These are phyloP conservation scores for Jordanella pulchra DNA, from an alignment of 2,797 vertebrate species.

Conservation along the genomic window DNA sequence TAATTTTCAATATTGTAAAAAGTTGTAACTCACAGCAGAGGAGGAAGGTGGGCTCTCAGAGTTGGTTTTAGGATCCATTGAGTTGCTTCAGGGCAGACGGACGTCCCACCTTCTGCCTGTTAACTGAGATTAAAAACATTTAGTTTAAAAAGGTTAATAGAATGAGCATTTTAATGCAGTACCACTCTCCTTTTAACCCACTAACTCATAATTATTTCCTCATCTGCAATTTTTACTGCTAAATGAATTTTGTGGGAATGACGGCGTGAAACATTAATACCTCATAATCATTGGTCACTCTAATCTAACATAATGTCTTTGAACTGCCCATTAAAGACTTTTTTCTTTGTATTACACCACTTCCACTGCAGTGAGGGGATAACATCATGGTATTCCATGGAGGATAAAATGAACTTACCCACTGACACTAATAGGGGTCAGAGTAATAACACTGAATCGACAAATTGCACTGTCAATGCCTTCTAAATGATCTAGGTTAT, in stretches of 20 bases:
- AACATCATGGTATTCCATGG: constrained; percentile 84
- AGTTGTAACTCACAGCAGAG: constrained; percentile 50
- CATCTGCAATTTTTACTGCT: constrained; percentile 64
- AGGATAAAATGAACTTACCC: constrained; percentile 86
- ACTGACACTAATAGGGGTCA: constrained; percentile 93
- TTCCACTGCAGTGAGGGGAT: constrained; percentile 49
- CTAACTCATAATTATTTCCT: constrained; percentile 61
- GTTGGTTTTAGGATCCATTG: constrained; percentile 56
- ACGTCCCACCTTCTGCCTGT: constrained; percentile 41
- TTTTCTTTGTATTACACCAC: constrained; percentile 63
- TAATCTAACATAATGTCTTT: constrained; percentile 66
- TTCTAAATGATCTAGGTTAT: constrained; percentile 98
- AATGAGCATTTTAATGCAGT: constrained; percentile 60
- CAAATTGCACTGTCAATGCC: constrained; percentile 95
- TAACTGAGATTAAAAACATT: constrained; percentile 52
- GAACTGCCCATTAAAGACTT: constrained; percentile 60
- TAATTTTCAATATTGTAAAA: constrained; percentile 16
- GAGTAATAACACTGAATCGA: constrained; percentile 93
- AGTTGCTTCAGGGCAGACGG: constrained; percentile 36
- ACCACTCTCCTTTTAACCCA: constrained; percentile 37
- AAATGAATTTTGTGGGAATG: constrained; percentile 69
- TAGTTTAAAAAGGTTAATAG: constrained; percentile 63
- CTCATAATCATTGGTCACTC: constrained; percentile 61
- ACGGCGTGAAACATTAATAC: constrained; percentile 59
- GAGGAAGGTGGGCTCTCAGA: constrained; percentile 22